Evolutionary conservation across 2,113 vertebrate species (phyloP).

Genomic region (Corythornis cristatus): DNA sequence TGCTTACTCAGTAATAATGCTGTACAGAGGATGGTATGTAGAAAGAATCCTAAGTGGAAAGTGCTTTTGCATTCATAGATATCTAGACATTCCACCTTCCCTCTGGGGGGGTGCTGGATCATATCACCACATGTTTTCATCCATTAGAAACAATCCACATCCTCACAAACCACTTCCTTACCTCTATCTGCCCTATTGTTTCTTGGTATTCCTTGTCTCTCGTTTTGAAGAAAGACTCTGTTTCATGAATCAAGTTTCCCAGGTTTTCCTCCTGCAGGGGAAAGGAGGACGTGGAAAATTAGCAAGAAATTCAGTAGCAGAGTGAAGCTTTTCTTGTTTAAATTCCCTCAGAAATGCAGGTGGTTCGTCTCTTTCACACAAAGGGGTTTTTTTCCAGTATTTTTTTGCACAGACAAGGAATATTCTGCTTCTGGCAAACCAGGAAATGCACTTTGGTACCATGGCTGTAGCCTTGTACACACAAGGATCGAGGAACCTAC

Average conservation of each 20-base stretch:
- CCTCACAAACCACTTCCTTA: conserved; percentile 37
- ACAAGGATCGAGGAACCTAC: not conserved
- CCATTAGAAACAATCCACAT: not conserved
- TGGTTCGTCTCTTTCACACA: not conserved
- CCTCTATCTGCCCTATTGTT: conserved; percentile 97
- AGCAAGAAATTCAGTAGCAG: not conserved
- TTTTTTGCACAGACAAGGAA: not conserved
- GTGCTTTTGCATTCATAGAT: not conserved
- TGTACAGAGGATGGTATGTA: not conserved
- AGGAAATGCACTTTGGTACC: not conserved
- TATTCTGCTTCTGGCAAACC: not conserved
- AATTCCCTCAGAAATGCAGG: not conserved
- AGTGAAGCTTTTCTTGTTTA: not conserved
- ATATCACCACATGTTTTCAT: not conserved
- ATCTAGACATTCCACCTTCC: not conserved
- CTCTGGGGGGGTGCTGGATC: not conserved
- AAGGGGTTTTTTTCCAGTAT: not conserved
- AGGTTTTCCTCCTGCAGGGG: conserved; percentile 88
- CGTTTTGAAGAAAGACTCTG: conserved; percentile 94
- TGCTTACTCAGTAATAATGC: not conserved
- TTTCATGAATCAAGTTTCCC: conserved; percentile 94
- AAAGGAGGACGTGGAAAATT: not conserved
- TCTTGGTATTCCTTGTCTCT: conserved; percentile 97
- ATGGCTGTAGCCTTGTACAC: not conserved
- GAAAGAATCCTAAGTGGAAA: not conserved